Percentiles rank a stretch among this genome's conserved stretches.
Evolutionary conservation across 2,888 invertebrate genomes (phyloP).

Genomic region (Metacarcinus magister): DNA sequence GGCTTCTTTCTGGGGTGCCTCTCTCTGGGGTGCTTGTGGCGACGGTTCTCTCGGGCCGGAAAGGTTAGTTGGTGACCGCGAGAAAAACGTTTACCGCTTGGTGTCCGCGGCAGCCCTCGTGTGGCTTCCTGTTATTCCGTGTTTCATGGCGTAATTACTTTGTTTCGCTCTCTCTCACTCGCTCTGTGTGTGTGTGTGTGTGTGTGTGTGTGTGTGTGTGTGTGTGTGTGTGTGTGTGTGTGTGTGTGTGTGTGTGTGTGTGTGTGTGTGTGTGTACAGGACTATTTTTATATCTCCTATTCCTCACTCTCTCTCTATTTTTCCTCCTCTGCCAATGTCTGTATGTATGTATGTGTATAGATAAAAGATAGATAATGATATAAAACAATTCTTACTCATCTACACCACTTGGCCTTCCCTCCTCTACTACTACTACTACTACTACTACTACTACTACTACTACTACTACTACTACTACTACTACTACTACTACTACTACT

Average conservation of each 20-base stretch:
- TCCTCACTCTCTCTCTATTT: too few species aligned
- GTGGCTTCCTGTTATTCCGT: slow-evolving; percentile 34
- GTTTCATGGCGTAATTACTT: slow-evolving; percentile 27
- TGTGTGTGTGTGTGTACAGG: neutral
- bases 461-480: too few species aligned
- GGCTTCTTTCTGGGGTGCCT: neutral
- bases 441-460: too few species aligned
- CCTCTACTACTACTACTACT: too few species aligned
- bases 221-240: slow-evolving; percentile 9
- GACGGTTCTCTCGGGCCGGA: neutral
- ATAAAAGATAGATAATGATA: too few species aligned
- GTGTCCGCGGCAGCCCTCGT: neutral
- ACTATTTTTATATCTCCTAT: neutral
- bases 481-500: neutral
- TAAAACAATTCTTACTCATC: too few species aligned
- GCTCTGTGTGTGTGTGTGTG: neutral
- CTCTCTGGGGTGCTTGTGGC: neutral
- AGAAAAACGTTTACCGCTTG: slow-evolving; percentile 13
- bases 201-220: slow-evolving; percentile 32
- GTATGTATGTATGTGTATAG: neutral
- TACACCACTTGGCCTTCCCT: too few species aligned
- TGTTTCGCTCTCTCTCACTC: neutral
- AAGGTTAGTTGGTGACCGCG: neutral
- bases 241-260: slow-evolving; percentile 5
- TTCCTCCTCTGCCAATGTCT: neutral